These are phyloP conservation scores for Nezara viridula DNA, from an alignment of 2,888 invertebrate species.

Conservation along the genomic window DNA sequence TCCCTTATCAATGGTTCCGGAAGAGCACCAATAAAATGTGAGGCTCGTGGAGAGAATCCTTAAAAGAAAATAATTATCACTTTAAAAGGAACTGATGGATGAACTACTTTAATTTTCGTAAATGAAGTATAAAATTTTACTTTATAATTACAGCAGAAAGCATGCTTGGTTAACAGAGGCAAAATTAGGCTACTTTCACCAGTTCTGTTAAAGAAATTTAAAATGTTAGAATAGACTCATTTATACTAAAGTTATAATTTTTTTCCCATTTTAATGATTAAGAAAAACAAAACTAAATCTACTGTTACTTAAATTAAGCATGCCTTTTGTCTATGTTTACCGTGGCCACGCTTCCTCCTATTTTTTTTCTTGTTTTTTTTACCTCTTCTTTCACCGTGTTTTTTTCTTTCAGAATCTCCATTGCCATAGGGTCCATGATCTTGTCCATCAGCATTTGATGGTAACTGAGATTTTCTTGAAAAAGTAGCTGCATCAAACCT, in stretches of 20 bases:
- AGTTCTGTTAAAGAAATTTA: neutral
- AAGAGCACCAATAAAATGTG: conserved; percentile 64
- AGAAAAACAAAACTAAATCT: conserved; percentile 30
- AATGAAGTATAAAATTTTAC: neutral
- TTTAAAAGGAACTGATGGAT: neutral
- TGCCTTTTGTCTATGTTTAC: conserved; percentile 54
- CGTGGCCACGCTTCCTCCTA: conserved; percentile 51
- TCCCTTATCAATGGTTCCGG: conserved; percentile 64
- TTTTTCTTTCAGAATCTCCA: conserved; percentile 32
- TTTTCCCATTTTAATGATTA: neutral
- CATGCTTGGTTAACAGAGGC: conserved; percentile 54
- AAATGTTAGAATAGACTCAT: neutral
- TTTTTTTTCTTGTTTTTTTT: conserved; percentile 56
- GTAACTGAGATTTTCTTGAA: conserved; percentile 3
- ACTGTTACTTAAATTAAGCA: conserved; percentile 31
- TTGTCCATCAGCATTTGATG: neutral
- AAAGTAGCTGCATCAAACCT: conserved; percentile 23
- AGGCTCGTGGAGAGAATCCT: conserved; percentile 62
- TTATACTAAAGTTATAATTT: neutral
- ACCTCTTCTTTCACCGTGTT: conserved; percentile 52
- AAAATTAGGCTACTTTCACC: conserved; percentile 28
- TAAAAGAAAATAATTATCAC: conserved; percentile 55
- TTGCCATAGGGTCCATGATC: neutral
- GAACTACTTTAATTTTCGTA: neutral
- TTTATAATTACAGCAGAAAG: conserved; percentile 44